Base-by-base conservation (phyloP, 2,888 invertebrate species). In the Hipparchia sbordonii region DNA sequence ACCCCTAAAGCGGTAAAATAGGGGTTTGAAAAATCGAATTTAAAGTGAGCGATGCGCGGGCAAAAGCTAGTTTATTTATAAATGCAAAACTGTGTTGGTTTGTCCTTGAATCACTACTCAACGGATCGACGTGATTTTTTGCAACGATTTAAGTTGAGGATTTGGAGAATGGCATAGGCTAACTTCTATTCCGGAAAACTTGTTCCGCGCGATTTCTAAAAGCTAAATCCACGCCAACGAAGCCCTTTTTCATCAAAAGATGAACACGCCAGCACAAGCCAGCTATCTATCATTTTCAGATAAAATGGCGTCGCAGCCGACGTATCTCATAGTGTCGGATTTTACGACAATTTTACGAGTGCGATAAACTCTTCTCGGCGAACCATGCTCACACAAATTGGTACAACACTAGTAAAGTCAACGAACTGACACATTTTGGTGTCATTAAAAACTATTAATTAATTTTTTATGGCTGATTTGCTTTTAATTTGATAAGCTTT, bases 321-420 rank as follows among this genome's bases (percentile, higher is more conserved):
- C 67, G 69, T 71, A 75, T 76, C 72, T 81, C 77, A 75, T 77
- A 81, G 84, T 84, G 83, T 87, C 85, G 77, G 74, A 78, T 89
- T 90, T 91, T 87, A 91, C 86, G 90, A 86, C 81, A 77, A 76
- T 89, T 91, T 91, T 87, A 91, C 84, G 85, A 82, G 72, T 69
- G 63, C 77, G 87, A 90, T 89, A 89, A 87, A 82, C 79, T 77
- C 60, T 23, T 33, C 67, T 52, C 66, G 54, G 46, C 67, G 72
- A 71, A 76, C 81, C 81, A 82, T 81, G 80, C 82, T 81, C 81
- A 81, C 79, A 87, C 87, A 86, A 89, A 89, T 88, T 86, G 79
- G 79, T 81, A 79, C 81, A 80, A 77, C 78, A 84, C 86, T 85
- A 86, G 77, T 13, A 79, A 82, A 82, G 88, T 86, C 88, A 86